Evolutionary conservation across 2,888 invertebrate genomes (phyloP), one percentile per base, ranked within the genome.

Genomic region (Thyatira batis): DNA sequence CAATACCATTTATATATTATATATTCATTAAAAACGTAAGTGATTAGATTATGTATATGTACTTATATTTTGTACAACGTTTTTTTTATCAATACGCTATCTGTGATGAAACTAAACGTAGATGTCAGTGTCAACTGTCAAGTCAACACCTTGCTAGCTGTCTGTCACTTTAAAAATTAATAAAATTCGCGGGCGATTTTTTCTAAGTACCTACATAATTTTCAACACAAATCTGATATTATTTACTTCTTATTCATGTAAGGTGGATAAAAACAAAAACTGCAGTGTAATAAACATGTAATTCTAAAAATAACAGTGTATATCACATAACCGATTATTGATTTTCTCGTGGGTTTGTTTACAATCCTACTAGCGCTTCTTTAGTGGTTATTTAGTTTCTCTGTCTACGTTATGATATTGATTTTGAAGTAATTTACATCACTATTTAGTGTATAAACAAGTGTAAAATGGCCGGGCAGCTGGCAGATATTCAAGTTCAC

Each of bases 401-500:
- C 13, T 10, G 13, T 13, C 5, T 4, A 6, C 2, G 4, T n/a
- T 13, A 13, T 13, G 11, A 8, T 17, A n/a, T 1, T 39, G 6
- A n/a, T n/a, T n/a, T n/a, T n/a, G n/a, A n/a, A 8, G 17, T 11
- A 8, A 39, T 17, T 17, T 8, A 17, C 17, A 17, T 39, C 8
- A 39, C 3, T 13, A 2, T 17, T 17, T 9, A 13, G 17, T 39
- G 17, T 39, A 6, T 13, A 33, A 13, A 33, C 3, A 33, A 33
- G 33, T 21, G 6, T 33, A 48, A 67, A 65, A 87, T 87, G 87
- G 80, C 88, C 52, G 86, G 78, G 59, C 84, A 85, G 71, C 65
- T 87, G 52, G 85, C 89, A 9, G 85, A 88, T 45, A 84, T 85
- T 10, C 70, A 84, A 60, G 78, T 90, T 20, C 90, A 91, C 52